Evolutionary conservation across 1,140 invertebrate species (phyloP).

Genomic region (Coelopa frigida): DNA sequence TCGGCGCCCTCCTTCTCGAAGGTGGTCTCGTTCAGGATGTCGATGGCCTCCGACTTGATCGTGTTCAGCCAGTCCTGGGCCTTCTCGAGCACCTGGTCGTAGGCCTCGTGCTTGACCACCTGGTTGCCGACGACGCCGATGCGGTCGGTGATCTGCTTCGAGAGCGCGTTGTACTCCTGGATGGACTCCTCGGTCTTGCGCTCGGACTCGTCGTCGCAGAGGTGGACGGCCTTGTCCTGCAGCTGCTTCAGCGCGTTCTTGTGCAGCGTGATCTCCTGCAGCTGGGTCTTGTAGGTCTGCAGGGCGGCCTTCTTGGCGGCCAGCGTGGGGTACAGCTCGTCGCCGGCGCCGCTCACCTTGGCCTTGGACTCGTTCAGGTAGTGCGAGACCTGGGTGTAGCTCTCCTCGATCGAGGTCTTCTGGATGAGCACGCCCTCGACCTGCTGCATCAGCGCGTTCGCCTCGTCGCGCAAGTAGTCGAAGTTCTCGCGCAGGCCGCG

Average conservation of each 20-base stretch:
- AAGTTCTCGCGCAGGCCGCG: conserved; percentile 72
- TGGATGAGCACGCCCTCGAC: conserved; percentile 81
- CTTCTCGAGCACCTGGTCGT: conserved; percentile 67
- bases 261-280: conserved; percentile 76
- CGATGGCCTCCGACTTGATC: conserved; percentile 63
- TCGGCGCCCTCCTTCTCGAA: conserved; percentile 69
- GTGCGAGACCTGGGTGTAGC: conserved; percentile 69
- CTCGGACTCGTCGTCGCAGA: conserved; percentile 68
- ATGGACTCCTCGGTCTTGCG: conserved; percentile 62
- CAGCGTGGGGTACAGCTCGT: conserved; percentile 65
- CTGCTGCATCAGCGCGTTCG: conserved; percentile 76
- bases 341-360: conserved; percentile 58
- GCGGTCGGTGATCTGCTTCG: conserved; percentile 59
- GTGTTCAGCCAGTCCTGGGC: conserved; percentile 58
- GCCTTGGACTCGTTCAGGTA: conserved; percentile 70
- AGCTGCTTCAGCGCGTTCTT: conserved; percentile 70
- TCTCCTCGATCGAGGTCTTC: conserved; percentile 84
- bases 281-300: conserved; percentile 64
- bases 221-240: conserved; percentile 62
- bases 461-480: conserved; percentile 74
- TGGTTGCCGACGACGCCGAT: conserved; percentile 62
- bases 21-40: conserved; percentile 62
- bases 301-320: conserved; percentile 79
- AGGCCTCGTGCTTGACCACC: conserved; percentile 74
- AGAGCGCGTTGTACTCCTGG: conserved; percentile 60